These are phyloP conservation scores for Lepilemur ruficaudatus DNA, from an alignment of 2,797 vertebrate genomes.

Conservation along the genomic window DNA sequence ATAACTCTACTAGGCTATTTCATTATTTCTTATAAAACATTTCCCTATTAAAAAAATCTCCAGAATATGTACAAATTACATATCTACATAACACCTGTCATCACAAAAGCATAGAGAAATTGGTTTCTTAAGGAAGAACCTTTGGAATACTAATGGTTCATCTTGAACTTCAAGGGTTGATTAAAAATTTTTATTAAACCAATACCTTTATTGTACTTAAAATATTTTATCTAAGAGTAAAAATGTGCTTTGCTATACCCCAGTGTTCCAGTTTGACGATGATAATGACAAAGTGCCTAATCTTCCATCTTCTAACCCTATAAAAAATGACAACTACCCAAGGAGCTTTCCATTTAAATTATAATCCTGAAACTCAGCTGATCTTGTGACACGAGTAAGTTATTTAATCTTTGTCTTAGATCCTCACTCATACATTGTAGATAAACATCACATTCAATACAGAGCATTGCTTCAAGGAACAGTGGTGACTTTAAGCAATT, in stretches of 20 bases:
- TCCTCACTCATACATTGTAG: neutral
- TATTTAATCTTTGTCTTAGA: neutral
- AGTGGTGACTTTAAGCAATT: neutral
- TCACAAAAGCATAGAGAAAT: neutral
- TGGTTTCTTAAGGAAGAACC: neutral
- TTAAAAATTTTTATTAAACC: constrained; percentile 1
- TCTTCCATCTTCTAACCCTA: neutral
- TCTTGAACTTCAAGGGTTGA: neutral
- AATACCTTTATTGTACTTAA: constrained; percentile 14
- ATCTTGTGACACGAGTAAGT: neutral
- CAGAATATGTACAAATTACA: neutral
- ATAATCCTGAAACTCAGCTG: neutral
- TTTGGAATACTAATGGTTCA: neutral
- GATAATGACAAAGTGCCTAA: neutral
- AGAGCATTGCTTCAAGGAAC: neutral
- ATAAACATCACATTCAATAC: neutral
- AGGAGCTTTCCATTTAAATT: neutral
- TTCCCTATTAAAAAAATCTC: neutral
- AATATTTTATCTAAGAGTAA: constrained; percentile 15
- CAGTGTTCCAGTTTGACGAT: neutral
- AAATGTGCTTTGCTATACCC: neutral
- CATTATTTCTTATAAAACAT: neutral
- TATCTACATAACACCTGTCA: neutral
- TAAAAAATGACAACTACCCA: neutral
- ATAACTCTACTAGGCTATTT: neutral